Evolutionary conservation across 2,113 vertebrate species (phyloP).

Genomic region (Menura novaehollandiae): DNA sequence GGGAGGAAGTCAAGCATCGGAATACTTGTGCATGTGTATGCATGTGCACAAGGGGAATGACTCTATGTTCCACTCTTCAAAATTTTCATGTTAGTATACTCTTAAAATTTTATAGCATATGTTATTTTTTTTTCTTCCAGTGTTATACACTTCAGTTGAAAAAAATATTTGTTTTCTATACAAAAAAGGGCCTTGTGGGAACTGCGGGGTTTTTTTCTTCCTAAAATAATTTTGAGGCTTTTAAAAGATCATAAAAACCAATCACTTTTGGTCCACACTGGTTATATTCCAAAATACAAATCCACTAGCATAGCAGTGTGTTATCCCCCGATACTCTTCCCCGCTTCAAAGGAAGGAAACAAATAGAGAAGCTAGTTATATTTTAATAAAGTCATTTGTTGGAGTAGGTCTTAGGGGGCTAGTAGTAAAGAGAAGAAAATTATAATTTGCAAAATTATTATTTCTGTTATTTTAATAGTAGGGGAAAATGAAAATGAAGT

Average conservation of each 20-base stretch:
- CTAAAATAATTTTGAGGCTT: not conserved
- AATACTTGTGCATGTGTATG: not conserved
- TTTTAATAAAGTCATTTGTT: constrained; percentile 1
- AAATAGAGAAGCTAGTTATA: not conserved
- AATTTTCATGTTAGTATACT: not conserved
- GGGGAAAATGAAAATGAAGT: not conserved
- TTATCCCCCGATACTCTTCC: not conserved
- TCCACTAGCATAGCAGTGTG: not conserved
- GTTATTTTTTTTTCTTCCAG: not conserved
- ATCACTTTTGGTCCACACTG: not conserved
- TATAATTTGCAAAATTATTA: not conserved
- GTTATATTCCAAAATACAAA: not conserved
- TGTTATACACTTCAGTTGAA: not conserved
- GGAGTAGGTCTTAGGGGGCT: not conserved
- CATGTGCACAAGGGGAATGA: accelerated
- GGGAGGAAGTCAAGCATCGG: not conserved
- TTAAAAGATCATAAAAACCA: not conserved
- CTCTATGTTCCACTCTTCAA: not conserved
- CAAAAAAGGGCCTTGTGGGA: not conserved
- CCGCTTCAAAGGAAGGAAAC: not conserved
- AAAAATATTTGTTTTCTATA: not conserved
- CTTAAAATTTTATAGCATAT: not conserved
- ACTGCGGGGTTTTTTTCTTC: not conserved
- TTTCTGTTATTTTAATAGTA: constrained; percentile 3
- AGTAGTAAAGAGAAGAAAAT: not conserved